Evolutionary conservation across 2,797 vertebrate genomes (phyloP).

Genomic region (Peromyscus melanophrys): DNA sequence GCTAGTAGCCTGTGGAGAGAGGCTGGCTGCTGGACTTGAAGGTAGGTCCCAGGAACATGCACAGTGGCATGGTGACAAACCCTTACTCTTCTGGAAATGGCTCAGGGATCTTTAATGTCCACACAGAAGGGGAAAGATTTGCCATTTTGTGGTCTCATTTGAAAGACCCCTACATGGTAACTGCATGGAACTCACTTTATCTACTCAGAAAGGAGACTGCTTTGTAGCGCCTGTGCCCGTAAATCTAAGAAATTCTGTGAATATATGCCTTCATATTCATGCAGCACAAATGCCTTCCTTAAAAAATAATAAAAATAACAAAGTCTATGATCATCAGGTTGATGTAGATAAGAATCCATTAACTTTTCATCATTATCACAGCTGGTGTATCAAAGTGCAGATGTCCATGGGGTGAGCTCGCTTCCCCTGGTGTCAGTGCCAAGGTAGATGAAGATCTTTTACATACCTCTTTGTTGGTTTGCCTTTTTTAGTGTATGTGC

Average conservation of each 20-base stretch:
- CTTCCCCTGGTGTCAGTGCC: not conserved
- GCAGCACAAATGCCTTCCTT: conserved; percentile 62
- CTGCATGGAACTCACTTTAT: conserved; percentile 87
- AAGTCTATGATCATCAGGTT: conserved; percentile 79
- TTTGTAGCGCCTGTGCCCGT: conserved; percentile 75
- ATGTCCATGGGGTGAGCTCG: conserved; percentile 54
- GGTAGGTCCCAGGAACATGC: conserved; percentile 74
- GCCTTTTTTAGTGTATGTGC: conserved; percentile 70
- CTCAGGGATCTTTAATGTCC: conserved; percentile 82
- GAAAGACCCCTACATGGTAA: conserved; percentile 86
- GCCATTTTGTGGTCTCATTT: conserved; percentile 85
- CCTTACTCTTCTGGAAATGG: conserved; percentile 80
- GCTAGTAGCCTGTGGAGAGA: conserved; percentile 73
- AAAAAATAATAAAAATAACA: conserved; percentile 85
- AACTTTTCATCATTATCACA: conserved; percentile 82
- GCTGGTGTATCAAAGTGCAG: conserved; percentile 63
- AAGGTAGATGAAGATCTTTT: conserved; percentile 76
- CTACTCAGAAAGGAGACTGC: conserved; percentile 74
- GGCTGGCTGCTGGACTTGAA: conserved; percentile 70
- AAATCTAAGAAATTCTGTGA: conserved; percentile 81
- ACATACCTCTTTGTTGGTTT: conserved; percentile 74
- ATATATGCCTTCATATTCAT: conserved; percentile 77
- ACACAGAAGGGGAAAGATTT: conserved; percentile 74
- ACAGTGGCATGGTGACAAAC: conserved; percentile 66
- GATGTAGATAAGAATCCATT: conserved; percentile 69